Evolutionary conservation across 2,888 invertebrate genomes (phyloP).

Genomic region (Formica aserva): DNA sequence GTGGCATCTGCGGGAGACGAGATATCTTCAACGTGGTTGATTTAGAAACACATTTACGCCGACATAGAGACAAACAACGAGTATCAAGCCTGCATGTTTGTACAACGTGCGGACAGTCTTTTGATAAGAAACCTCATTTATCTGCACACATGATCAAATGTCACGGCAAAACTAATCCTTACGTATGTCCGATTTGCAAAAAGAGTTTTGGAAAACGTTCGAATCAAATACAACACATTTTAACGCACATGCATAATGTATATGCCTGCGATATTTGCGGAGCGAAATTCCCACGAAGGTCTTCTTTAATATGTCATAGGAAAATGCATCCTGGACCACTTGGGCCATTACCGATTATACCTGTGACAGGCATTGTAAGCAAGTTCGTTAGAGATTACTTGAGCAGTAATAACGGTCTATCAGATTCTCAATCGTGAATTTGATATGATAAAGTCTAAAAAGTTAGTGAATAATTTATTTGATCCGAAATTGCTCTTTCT

Average conservation of each 20-base stretch:
- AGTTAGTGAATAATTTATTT: constrained; percentile 7
- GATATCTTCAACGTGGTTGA: constrained; percentile 60
- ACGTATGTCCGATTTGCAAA: constrained; percentile 65
- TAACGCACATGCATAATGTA: constrained; percentile 68
- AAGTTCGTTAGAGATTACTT: constrained; percentile 71
- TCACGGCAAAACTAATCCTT: constrained; percentile 59
- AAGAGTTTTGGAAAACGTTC: constrained; percentile 68
- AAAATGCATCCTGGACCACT: constrained; percentile 70
- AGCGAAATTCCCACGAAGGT: constrained; percentile 72
- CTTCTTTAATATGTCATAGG: constrained; percentile 68
- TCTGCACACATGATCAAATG: constrained; percentile 55
- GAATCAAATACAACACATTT: constrained; percentile 69
- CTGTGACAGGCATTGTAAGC: constrained; percentile 81
- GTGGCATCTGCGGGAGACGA: constrained; percentile 65
- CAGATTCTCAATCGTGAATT: constrained; percentile 13
- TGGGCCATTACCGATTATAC: constrained; percentile 71
- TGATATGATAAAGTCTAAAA: not conserved
- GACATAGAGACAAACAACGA: constrained; percentile 56
- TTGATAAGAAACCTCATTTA: constrained; percentile 53
- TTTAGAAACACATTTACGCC: constrained; percentile 65
- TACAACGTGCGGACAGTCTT: constrained; percentile 66
- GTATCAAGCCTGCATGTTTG: constrained; percentile 61
- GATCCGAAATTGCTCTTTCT: not conserved
- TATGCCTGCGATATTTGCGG: constrained; percentile 73
- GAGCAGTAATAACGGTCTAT: constrained; percentile 9